A percentile compares a stretch with the other conserved stretches of the same genome.
These are phyloP conservation scores for Pelusios castaneus DNA, from an alignment of 2,113 vertebrate species.

Conservation along the genomic window DNA sequence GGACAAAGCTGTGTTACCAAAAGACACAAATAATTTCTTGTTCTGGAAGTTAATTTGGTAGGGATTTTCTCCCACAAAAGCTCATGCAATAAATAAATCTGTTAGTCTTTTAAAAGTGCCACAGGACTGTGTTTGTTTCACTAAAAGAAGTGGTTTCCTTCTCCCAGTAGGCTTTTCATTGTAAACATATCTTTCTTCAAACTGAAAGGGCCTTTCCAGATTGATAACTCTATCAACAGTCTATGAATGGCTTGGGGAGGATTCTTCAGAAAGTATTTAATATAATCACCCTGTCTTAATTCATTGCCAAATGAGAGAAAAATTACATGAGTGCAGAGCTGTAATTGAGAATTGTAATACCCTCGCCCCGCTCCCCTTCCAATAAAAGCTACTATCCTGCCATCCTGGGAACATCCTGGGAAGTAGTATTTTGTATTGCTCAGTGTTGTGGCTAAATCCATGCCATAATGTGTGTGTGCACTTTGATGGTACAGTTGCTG, in stretches of 20 bases:
- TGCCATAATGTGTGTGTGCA: background rate
- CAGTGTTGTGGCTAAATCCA: background rate
- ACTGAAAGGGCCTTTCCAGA: background rate
- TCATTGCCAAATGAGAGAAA: background rate
- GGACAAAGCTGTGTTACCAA: background rate
- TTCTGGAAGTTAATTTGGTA: background rate
- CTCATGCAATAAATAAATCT: too few relatives aligned
- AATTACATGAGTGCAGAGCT: background rate
- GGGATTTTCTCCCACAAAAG: too few relatives aligned
- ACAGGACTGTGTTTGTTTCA: too few relatives aligned
- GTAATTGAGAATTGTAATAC: background rate
- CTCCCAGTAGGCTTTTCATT: too few relatives aligned
- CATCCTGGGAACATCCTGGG: slow-evolving; percentile 10
- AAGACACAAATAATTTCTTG: background rate
- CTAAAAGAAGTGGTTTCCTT: too few relatives aligned
- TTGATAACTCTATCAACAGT: background rate
- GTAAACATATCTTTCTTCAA: too few relatives aligned
- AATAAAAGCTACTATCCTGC: background rate
- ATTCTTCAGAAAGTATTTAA: background rate
- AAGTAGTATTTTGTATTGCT: slow-evolving; percentile 2
- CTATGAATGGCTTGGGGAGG: background rate
- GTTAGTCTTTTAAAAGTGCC: too few relatives aligned
- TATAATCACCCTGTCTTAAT: slow-evolving; percentile 25
- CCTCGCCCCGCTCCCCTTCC: too few relatives aligned
- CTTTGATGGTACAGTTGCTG: background rate